Percentiles rank a stretch among this genome's conserved stretches.
phyloP scores from a whole-genome alignment of 2,888 invertebrate species.

The Ctena decussata region DNA sequence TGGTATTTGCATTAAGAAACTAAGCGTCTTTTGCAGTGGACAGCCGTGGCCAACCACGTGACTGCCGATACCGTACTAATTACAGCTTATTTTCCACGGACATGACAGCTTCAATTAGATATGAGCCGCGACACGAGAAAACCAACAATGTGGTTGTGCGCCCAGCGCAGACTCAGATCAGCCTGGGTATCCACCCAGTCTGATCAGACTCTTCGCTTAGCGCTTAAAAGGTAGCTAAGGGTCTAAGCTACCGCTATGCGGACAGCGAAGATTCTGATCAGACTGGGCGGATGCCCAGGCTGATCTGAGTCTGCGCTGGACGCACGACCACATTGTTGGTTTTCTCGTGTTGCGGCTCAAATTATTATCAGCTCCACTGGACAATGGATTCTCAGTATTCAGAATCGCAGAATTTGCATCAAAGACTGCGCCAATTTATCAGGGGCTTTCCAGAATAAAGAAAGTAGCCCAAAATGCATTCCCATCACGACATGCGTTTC shows the following conservation, averaged over 20 bases:
- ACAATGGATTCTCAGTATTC: constrained; percentile 40
- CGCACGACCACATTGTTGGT: no score
- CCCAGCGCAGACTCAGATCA: no score
- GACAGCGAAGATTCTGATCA: no score
- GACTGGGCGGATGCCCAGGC: no score
- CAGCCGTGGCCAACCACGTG: not conserved
- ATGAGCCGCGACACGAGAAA: no score
- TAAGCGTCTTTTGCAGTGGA: constrained; percentile 14
- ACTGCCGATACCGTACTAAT: constrained; percentile 26
- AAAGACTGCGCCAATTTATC: not conserved
- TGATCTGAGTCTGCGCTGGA: no score
- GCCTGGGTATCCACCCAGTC: no score
- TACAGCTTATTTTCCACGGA: constrained; percentile 41
- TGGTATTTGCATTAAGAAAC: constrained; percentile 8
- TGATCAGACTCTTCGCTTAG: no score
- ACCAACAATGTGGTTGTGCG: no score
- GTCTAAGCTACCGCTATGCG: no score
- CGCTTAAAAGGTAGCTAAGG: no score
- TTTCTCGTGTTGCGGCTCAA: no score
- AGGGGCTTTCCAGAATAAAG: not conserved
- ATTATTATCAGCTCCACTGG: constrained; percentile 38
- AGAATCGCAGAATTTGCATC: not conserved
- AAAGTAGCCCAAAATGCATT: constrained; percentile 34
- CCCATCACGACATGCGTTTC: constrained; percentile 48
- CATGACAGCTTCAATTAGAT: constrained; percentile 55